Base-by-base conservation (phyloP, 2,888 invertebrate genomes). In the Sphaerophoria taeniata region DNA sequence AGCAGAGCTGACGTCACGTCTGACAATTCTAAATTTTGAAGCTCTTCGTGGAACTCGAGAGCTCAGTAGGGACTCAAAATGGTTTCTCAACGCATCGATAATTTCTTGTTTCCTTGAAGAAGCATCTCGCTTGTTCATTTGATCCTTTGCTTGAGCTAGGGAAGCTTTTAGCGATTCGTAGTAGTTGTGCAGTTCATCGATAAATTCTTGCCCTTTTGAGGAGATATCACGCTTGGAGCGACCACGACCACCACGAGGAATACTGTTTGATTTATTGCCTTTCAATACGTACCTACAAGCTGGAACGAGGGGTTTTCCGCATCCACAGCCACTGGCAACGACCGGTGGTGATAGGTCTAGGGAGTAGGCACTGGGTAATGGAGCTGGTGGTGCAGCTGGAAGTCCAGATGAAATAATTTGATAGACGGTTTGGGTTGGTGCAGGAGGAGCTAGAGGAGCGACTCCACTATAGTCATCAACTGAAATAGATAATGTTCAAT, bases 1-100 rank as follows among this genome's bases (percentile, higher is more conserved):
- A 76, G 91, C 91, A 69, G 90, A 91, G 80, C 91, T 91, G 12
- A 91, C 91, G 73, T 91, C 24, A 24, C 24, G 24, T 24, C 2
- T 24, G 24, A 24, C 24, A 24, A 24, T 24, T 24, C 24, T 24
- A 24, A 24, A 24, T 24, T 2, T 24, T 24, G 24, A 24, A 24
- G 24, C 24, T 24, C 24, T 24, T 24, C 24, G 24, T 24, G 24
- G 24, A 24, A 24, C 24, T 24, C 24, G 24, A 24, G 24, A 24
- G 24, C 24, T 24, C 2, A 24, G 24, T 24, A 24, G 24, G 24
- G 24, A 24, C 2, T 24, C 24, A 24, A 24, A 24, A 24, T 24
- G 24, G 2, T 24, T 24, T 24, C 24, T 24, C 24, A 24, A 24
- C 2, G 24, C 24, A 24, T 24, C 24, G 24, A 24, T 24, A 24